A percentile compares a stretch with the other conserved stretches of the same genome.
Evolutionary conservation across 2,113 vertebrate genomes (phyloP).

Genomic region (Himantopus leucocephalus): DNA sequence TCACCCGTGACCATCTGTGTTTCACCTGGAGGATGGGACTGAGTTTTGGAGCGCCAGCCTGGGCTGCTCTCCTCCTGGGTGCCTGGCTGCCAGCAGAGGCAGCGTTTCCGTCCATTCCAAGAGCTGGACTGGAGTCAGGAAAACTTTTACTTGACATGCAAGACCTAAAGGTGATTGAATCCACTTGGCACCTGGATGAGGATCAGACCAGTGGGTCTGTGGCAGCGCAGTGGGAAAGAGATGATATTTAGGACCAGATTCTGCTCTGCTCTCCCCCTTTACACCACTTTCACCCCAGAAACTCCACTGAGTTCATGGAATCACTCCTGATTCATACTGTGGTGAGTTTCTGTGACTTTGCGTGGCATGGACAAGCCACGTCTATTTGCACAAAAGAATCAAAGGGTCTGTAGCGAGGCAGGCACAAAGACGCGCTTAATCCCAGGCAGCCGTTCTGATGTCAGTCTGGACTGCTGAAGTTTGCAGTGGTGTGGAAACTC

Average conservation of each 20-base stretch:
- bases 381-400: neutral
- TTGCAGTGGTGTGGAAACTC: neutral
- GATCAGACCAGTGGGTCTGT: neutral
- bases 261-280: neutral
- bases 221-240: rapidly evolving
- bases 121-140: neutral
- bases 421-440: neutral
- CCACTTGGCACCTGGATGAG: neutral
- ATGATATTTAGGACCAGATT: neutral
- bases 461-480: neutral
- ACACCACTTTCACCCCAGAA: neutral
- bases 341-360: neutral
- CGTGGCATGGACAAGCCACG: rapidly evolving
- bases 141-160: neutral
- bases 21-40: neutral
- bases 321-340: rapidly evolving
- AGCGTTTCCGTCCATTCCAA: neutral
- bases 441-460: neutral
- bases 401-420: rapidly evolving
- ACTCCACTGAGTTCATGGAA: neutral
- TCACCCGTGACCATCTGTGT: rapidly evolving
- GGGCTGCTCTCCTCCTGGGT: neutral
- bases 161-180: neutral
- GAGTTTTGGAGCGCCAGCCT: neutral
- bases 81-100: neutral